Conservation (phyloP, 2,888 invertebrate genomes). For the Epinotia ramella region DNA sequence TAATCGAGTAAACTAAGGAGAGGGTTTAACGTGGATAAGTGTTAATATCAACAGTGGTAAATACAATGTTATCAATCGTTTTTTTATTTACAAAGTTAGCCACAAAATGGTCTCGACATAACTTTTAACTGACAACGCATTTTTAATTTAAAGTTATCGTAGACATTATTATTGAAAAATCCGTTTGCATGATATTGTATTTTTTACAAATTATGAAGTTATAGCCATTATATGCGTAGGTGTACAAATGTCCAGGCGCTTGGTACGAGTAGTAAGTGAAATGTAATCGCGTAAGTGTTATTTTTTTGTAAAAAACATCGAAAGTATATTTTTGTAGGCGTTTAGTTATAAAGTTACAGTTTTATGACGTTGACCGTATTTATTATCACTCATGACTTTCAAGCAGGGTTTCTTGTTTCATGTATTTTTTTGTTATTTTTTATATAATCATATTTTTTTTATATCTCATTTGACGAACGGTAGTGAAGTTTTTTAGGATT, state of each 20-base stretch:
- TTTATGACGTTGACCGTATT: constrained; percentile 51
- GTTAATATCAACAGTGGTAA: background rate
- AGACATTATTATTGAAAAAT: background rate
- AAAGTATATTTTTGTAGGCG: constrained; percentile 60
- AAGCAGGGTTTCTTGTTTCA: constrained; percentile 46
- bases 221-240: constrained; percentile 43
- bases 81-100: background rate
- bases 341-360: constrained; percentile 54
- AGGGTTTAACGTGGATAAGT: constrained; percentile 7
- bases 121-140: background rate
- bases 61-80: constrained; percentile 15
- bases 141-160: background rate
- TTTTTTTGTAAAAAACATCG: constrained; percentile 50
- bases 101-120: background rate
- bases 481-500: constrained; percentile 22
- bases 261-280: constrained; percentile 38
- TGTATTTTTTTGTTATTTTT: constrained; percentile 46
- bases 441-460: constrained; percentile 24
- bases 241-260: constrained; percentile 48
- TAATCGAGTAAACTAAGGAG: constrained; percentile 20
- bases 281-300: constrained; percentile 52
- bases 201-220: constrained; percentile 37
- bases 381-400: constrained; percentile 49
- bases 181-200: constrained; percentile 8
- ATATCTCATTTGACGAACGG: background rate